These are phyloP conservation scores for Eristalis pertinax DNA, from an alignment of 2,888 invertebrate species.

Conservation along the genomic window DNA sequence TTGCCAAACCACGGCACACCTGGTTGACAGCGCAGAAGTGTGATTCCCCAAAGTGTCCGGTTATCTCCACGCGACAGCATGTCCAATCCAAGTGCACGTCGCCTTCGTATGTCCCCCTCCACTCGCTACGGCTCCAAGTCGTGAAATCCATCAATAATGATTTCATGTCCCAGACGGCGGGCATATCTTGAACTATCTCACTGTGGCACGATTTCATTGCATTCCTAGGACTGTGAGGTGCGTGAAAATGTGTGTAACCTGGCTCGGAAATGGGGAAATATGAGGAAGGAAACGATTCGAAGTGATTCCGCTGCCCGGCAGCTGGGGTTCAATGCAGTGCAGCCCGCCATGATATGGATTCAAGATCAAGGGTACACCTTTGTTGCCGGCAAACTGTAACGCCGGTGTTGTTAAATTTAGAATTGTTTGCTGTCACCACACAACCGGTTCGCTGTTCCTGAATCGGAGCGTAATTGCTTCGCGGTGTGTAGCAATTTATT, in stretches of 20 bases:
- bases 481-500: neutral
- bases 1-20: conserved; percentile 1
- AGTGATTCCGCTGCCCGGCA: neutral
- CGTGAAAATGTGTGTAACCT: neutral
- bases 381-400: conserved; percentile 4
- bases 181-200: conserved; percentile 18
- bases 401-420: conserved; percentile 1
- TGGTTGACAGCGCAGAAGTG: neutral
- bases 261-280: neutral
- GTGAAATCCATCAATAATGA: conserved; percentile 26
- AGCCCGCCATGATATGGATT: conserved; percentile 15
- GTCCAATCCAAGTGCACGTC: neutral
- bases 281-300: conserved; percentile 10
- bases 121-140: neutral
- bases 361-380: conserved; percentile 32
- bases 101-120: neutral
- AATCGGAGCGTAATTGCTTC: neutral
- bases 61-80: neutral
- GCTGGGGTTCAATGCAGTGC: conserved; percentile 13
- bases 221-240: neutral
- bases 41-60: conserved; percentile 16
- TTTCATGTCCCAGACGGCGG: neutral
- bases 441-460: neutral
- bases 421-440: neutral
- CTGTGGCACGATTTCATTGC: neutral